Evolutionary conservation across 2,888 invertebrate species (phyloP), one percentile per base, ranked within the genome.

Genomic region (Drosophila helvetica): DNA sequence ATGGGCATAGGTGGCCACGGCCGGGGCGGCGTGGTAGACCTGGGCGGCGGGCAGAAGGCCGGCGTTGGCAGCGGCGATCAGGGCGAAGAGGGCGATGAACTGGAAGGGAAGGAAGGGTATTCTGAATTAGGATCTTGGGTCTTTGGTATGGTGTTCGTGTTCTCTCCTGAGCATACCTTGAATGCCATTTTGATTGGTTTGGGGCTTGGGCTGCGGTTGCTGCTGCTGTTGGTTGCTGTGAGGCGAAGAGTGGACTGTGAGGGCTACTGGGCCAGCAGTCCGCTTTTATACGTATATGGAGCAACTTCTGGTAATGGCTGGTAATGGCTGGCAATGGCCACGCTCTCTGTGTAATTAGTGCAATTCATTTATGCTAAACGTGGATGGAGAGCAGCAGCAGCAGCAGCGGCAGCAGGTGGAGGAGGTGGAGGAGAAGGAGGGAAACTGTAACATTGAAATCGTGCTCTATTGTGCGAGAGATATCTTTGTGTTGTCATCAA

Each of bases 51-150:
- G 89, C 62, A 90, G 70, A 30, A 82, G 18, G 50, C 90, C 91
- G 38, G 91, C 90, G 71, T 80, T 90, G 74, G 84, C 90, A 15
- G 86, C 88, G 57, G 86, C 90, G 63, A 90, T 75, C 67, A 90
- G 80, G 57, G 90, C 87, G 73, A 90, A 80, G 69, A 89, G 71
- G 54, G 86, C 81, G 62, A 90, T 67, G 70, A 86, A 88, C 90
- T 90, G 53, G 7, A 67, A 66, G 38, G 15, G 0, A 22, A 22
- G 5, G 25, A 7, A n/a, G 18, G 17, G 43, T 6, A 43, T 25
- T 25, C 3, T 10, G 7, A 9, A 17, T 68, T 55, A 67, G 42
- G 42, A 50, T 67, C 15, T 54, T 33, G 6, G 46, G 2, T 48
- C 33, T 27, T 7, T 38, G 56, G 6, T 38, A 0, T 33, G 15